These are phyloP conservation scores for Mechanitis messenoides DNA, from an alignment of 2,888 invertebrate species.

Conservation along the genomic window DNA sequence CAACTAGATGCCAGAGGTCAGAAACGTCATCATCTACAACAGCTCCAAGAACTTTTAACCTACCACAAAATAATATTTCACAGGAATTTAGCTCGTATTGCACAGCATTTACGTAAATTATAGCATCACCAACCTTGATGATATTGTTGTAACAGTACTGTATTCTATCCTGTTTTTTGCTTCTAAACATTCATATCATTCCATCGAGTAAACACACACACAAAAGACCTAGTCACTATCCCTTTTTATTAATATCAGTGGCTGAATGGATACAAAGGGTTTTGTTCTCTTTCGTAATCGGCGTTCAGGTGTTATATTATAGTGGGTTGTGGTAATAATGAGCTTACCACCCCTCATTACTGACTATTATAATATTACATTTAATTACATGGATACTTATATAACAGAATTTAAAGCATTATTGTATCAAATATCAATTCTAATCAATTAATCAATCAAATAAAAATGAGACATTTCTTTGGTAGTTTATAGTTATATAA, in stretches of 20 bases:
- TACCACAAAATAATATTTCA: slow-evolving; percentile 28
- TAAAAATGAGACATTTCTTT: no score
- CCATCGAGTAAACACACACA: slow-evolving; percentile 64
- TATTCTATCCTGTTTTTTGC: slow-evolving; percentile 56
- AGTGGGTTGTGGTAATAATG: slow-evolving; percentile 52
- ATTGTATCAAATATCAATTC: not conserved
- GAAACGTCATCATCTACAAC: slow-evolving; percentile 56
- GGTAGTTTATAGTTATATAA: no score
- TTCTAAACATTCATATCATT: slow-evolving; percentile 65
- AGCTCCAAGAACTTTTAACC: slow-evolving; percentile 32
- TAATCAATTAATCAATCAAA: no score
- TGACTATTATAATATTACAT: not conserved
- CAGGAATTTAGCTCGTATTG: slow-evolving; percentile 35
- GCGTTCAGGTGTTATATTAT: slow-evolving; percentile 72
- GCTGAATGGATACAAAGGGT: slow-evolving; percentile 67
- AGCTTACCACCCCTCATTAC: slow-evolving; percentile 38
- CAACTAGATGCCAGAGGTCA: slow-evolving; percentile 67
- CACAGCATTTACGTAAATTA: slow-evolving; percentile 28
- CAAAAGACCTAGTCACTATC: slow-evolving; percentile 57
- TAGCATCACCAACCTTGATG: slow-evolving; percentile 26
- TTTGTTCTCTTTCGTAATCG: slow-evolving; percentile 60
- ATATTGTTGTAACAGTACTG: slow-evolving; percentile 25
- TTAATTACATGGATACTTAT: slow-evolving; percentile 1
- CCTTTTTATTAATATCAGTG: slow-evolving; percentile 71
- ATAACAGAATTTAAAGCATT: not conserved